Evolutionary conservation across 2,888 invertebrate species (phyloP).

Genomic region (Atethmia centrago): DNA sequence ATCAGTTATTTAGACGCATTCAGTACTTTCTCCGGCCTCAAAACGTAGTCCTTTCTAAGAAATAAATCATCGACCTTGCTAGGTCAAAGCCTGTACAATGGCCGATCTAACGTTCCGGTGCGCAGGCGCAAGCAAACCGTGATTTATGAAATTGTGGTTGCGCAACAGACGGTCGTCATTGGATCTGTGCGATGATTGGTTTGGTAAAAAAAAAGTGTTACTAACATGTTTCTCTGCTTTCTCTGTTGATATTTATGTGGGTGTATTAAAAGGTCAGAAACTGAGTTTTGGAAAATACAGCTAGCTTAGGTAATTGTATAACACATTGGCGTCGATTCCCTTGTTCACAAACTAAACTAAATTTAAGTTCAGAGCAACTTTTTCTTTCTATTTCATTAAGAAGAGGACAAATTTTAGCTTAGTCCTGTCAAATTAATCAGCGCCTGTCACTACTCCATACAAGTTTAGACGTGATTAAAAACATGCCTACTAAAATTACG

Average conservation of each 20-base stretch:
- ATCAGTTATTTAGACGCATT: constrained; percentile 27
- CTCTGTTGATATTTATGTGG: constrained; percentile 11
- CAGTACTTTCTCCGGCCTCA: constrained; percentile 64
- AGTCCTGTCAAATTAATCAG: no score
- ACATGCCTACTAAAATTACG: no score
- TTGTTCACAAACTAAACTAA: no score
- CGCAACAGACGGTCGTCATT: constrained; percentile 62
- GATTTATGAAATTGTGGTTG: constrained; percentile 64
- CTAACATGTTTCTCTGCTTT: constrained; percentile 43
- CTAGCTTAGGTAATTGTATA: no score
- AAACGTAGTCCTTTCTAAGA: constrained; percentile 61
- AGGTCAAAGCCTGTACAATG: constrained; percentile 67
- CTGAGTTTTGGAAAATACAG: no score
- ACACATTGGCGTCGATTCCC: no score
- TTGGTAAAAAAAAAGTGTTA: constrained; percentile 16
- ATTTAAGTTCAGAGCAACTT: no score
- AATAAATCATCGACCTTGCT: constrained; percentile 70
- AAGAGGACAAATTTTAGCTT: no score
- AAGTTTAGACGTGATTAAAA: no score
- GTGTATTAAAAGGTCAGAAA: neutral
- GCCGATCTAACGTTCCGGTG: constrained; percentile 56
- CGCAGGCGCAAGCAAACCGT: constrained; percentile 47
- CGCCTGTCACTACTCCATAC: no score
- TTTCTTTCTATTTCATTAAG: no score
- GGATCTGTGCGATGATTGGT: constrained; percentile 57